Evolutionary conservation across 2,113 vertebrate genomes (phyloP).

Genomic region (Bostrychus sinensis): DNA sequence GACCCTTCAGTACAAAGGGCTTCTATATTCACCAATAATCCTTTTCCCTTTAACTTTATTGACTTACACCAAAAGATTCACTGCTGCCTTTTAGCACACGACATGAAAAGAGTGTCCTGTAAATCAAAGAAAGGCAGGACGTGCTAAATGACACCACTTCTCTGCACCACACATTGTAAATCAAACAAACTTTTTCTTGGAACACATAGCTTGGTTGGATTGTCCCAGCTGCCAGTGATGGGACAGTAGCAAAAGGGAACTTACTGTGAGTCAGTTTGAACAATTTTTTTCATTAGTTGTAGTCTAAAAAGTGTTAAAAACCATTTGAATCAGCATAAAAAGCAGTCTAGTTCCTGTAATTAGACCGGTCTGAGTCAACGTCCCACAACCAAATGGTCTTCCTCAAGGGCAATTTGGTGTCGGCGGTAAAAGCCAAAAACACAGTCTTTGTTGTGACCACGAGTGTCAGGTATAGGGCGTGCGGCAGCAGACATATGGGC

Average conservation of each 20-base stretch:
- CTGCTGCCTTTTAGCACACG: not conserved
- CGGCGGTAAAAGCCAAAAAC: slow-evolving; percentile 55
- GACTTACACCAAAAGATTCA: not conserved
- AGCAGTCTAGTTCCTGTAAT: slow-evolving; percentile 45
- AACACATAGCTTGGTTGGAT: slow-evolving; percentile 45
- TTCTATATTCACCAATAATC: not conserved
- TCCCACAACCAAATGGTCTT: slow-evolving; percentile 53
- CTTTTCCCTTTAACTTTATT: not conserved
- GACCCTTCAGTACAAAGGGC: not conserved
- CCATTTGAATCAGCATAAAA: slow-evolving; percentile 29
- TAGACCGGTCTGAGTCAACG: slow-evolving; percentile 44
- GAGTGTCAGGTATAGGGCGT: slow-evolving; percentile 40
- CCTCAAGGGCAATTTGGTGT: slow-evolving; percentile 54
- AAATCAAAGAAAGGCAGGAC: slow-evolving; percentile 13
- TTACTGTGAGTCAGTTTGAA: not conserved
- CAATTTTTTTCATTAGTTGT: slow-evolving; percentile 45
- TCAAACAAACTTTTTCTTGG: slow-evolving; percentile 25
- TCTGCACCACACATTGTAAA: slow-evolving; percentile 10
- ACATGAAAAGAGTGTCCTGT: not conserved
- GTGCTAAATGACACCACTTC: slow-evolving; percentile 14
- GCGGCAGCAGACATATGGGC: slow-evolving; percentile 40
- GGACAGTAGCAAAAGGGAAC: slow-evolving; percentile 47
- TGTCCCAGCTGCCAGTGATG: slow-evolving; percentile 28
- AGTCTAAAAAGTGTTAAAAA: slow-evolving; percentile 33
- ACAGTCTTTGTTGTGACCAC: slow-evolving; percentile 55